Conservation (phyloP, 2,888 invertebrate genomes). For the Orchesellides sinensis region DNA sequence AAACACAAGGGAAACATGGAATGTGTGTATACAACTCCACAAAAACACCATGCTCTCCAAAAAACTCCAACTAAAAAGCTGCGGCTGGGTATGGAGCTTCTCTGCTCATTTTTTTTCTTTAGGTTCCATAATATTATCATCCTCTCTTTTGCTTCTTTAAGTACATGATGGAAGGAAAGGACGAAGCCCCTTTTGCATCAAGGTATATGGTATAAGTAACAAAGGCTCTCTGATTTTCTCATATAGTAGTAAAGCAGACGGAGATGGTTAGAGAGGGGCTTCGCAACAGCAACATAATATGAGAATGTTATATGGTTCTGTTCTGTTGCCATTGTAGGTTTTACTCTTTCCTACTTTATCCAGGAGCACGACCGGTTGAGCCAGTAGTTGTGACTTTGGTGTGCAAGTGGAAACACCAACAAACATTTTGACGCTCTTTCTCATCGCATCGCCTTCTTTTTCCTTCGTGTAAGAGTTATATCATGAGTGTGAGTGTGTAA, state of each 20-base stretch:
- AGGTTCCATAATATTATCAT: no score
- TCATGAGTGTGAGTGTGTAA: background rate
- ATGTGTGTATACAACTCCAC: no score
- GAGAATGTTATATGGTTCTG: background rate
- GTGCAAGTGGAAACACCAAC: constrained; percentile 42
- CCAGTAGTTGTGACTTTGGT: constrained; percentile 45
- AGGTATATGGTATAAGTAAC: background rate
- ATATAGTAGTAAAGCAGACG: background rate
- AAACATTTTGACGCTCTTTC: background rate
- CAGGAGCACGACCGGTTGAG: constrained; percentile 38
- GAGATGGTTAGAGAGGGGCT: background rate
- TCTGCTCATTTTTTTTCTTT: no score
- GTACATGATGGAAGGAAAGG: no score
- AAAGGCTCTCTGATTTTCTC: background rate
- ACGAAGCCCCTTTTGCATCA: no score
- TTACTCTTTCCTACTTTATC: constrained; percentile 13
- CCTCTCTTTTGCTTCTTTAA: no score
- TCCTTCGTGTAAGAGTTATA: no score
- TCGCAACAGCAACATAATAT: background rate
- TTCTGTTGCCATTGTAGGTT: no score
- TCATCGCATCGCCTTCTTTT: background rate
- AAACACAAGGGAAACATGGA: no score
- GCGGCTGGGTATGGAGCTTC: no score
- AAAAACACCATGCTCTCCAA: no score
- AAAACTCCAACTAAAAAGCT: no score